Base-by-base conservation (phyloP, 2,113 vertebrate species). In the Cryptotis parvus region DNA sequence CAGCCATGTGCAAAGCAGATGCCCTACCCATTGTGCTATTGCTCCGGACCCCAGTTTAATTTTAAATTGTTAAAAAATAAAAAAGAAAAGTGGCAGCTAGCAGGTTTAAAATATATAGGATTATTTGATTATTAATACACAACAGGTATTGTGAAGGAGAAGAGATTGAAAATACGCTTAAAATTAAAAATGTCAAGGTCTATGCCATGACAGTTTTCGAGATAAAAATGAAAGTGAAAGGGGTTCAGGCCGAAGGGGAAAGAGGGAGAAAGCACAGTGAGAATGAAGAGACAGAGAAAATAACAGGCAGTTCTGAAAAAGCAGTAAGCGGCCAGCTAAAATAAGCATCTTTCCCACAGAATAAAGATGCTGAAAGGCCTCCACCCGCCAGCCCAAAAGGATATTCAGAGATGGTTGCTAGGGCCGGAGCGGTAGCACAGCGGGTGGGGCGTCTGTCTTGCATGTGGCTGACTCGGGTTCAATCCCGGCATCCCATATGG, bases 231-330 rank as follows among this genome's bases (percentile, higher is more conserved):
- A 76, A 77, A 49, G 45, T n/a, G n/a, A n/a, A n/a, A n/a, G 65
- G 68, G 22, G 24, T 65, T 69, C 26, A 15, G n/a, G 33, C 35
- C 35, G 68, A 84, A 63, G 29, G 31, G 29, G 12, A 5, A 65
- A 27, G 39, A 29, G 43, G 66, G 5, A 75, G 35, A 11, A 78
- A 90, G n/a, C 83, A 24, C 18, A 49, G 4, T 35, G 26, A n/a
- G 29, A 65, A 18, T 84, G 24, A 70, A 45, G 37, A 89, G 58
- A 73, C 55, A 61, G 16, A 68, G 39, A 63, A 79, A 76, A 70
- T 73, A 84, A 43, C 77, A 91, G 11, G 11, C 27, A 84, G 15
- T 94, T 72, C 49, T 83, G 33, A 65, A 90, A 82, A 92, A 63
- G n/a, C 18, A 79, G 31, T 79, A 84, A 82, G 29, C 66, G 43